A percentile compares a stretch with the other conserved stretches of the same genome.
Conservation (phyloP, 2,113 vertebrate species). For the Coturnix japonica region DNA sequence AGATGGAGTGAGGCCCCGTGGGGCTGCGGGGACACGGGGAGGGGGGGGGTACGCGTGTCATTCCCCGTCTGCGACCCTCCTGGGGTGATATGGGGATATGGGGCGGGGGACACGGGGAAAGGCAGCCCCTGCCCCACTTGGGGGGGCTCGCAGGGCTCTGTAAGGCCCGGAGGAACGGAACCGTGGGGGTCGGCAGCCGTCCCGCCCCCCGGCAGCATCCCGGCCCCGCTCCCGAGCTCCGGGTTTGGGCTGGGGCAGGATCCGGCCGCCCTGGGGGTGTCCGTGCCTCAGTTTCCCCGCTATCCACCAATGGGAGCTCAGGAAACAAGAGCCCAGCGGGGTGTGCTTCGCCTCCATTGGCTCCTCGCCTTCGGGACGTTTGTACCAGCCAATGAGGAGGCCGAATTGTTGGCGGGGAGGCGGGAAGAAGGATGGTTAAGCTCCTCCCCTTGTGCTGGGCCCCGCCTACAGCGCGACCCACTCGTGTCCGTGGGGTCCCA, state of each 20-base stretch:
- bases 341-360: not conserved
- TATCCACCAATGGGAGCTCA: not conserved
- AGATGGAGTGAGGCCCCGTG: not conserved
- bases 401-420: not conserved
- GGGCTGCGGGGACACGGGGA: not conserved
- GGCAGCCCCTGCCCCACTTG: not conserved
- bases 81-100: too few relatives aligned
- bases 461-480: not conserved
- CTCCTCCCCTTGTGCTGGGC: rapidly evolving
- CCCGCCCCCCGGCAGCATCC: not conserved
- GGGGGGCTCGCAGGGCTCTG: too few relatives aligned
- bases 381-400: not conserved
- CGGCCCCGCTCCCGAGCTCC: not conserved
- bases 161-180: not conserved
- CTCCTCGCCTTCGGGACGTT: not conserved
- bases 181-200: too few relatives aligned
- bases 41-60: not conserved
- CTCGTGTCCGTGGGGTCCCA: not conserved
- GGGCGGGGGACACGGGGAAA: too few relatives aligned
- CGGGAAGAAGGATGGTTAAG: rapidly evolving
- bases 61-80: too few relatives aligned
- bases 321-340: not conserved
- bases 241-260: not conserved
- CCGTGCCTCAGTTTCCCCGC: slow-evolving; percentile 47
- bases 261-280: not conserved